phyloP scores from a whole-genome alignment of 1,140 invertebrate genomes.

The Penaeus chinensis region DNA sequence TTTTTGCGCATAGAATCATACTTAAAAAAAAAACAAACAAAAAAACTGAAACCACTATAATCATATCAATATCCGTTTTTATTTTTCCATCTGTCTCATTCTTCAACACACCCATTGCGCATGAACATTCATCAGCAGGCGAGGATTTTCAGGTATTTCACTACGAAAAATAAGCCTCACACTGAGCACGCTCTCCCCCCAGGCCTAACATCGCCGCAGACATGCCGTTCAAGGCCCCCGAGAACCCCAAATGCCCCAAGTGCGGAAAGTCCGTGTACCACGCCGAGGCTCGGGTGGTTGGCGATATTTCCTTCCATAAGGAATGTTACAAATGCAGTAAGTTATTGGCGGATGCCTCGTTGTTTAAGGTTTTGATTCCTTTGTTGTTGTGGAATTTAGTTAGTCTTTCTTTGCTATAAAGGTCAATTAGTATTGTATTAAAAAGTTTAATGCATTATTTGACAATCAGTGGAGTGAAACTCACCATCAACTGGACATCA shows the following conservation, averaged over 20 bases:
- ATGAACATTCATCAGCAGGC: background rate
- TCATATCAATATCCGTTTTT: background rate
- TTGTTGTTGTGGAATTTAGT: too few species aligned
- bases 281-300: conserved; percentile 96
- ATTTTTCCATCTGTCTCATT: background rate
- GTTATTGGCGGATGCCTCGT: conserved; percentile 66
- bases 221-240: conserved; percentile 96
- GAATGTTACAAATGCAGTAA: conserved; percentile 99
- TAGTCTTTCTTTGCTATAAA: too few species aligned
- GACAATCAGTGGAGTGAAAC: too few species aligned
- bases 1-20: too few species aligned
- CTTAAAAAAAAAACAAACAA: too few species aligned
- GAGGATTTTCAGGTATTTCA: background rate
- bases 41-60: background rate
- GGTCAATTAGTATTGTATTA: too few species aligned
- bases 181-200: background rate
- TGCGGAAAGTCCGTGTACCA: conserved; percentile 98
- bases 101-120: background rate
- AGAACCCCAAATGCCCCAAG: conserved; percentile 97
- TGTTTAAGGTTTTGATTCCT: too few species aligned
- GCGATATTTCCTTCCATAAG: conserved; percentile 98
- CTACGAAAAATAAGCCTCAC: background rate
- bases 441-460: too few species aligned
- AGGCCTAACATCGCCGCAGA: conserved; percentile 68
- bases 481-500: too few species aligned